Conservation (phyloP, 2,113 vertebrate genomes). For the Gobio gobio region DNA sequence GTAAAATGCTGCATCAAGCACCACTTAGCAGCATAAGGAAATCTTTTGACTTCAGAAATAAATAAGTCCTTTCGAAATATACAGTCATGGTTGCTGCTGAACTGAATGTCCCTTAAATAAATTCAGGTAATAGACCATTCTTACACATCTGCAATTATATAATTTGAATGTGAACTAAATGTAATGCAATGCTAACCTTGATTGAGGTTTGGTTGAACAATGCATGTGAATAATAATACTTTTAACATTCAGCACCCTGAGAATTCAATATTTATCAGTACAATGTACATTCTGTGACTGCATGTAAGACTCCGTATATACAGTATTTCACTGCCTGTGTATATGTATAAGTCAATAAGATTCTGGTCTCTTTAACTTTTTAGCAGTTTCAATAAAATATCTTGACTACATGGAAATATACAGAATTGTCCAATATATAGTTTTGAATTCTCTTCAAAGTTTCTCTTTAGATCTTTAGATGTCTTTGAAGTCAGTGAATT, state of each 20-base stretch:
- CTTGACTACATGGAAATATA: conserved; percentile 31
- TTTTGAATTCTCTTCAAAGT: conserved; percentile 3
- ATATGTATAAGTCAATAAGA: conserved; percentile 21
- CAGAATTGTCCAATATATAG: conserved; percentile 21
- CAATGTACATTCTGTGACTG: not conserved
- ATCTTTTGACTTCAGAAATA: conserved; percentile 8
- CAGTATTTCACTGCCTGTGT: not conserved
- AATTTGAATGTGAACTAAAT: not conserved
- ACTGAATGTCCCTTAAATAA: not conserved
- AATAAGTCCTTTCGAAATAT: not conserved
- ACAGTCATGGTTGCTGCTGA: not conserved
- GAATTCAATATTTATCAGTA: not conserved
- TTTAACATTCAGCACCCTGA: conserved; percentile 7
- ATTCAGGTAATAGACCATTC: not conserved
- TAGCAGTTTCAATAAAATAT: conserved; percentile 2
- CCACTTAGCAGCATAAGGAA: conserved; percentile 36
- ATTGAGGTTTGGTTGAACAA: not conserved
- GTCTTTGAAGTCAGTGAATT: not conserved
- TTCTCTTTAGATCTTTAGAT: not conserved
- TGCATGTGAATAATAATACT: not conserved
- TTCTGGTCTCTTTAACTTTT: conserved; percentile 26
- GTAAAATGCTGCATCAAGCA: conserved; percentile 32
- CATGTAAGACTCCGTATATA: not conserved
- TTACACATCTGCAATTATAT: not conserved
- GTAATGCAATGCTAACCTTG: not conserved